These are phyloP conservation scores for Lithophane leautieri DNA, from an alignment of 2,888 invertebrate species.

Conservation along the genomic window DNA sequence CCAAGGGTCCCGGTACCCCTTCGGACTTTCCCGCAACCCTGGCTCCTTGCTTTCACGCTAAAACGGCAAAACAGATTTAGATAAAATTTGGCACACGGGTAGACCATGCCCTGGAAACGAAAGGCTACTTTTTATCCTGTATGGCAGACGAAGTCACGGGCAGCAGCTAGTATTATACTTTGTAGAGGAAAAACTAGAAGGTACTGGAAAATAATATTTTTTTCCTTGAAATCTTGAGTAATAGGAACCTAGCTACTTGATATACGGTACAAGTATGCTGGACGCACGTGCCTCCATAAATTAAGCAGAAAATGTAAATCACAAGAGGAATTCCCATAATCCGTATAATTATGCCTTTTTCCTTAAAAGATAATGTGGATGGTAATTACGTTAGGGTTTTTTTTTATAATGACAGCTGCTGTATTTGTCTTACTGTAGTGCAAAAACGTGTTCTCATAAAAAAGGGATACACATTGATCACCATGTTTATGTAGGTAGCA, in stretches of 20 bases:
- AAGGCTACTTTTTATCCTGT: too few relatives aligned
- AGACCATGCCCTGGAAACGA: too few relatives aligned
- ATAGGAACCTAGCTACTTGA: not conserved
- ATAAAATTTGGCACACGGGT: too few relatives aligned
- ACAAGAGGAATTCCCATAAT: constrained; percentile 30
- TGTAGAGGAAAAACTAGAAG: not conserved
- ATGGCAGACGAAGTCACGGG: too few relatives aligned
- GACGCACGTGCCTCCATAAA: constrained; percentile 42
- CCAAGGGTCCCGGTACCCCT: too few relatives aligned
- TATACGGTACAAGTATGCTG: not conserved
- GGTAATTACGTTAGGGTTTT: not conserved
- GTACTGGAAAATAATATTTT: not conserved
- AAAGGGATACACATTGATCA: not conserved
- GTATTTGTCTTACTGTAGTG: not conserved
- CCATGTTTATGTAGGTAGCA: not conserved
- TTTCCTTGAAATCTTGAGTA: constrained; percentile 15
- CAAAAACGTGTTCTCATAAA: constrained; percentile 1
- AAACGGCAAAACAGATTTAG: too few relatives aligned
- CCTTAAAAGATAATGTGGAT: constrained; percentile 28
- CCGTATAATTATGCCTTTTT: constrained; percentile 43
- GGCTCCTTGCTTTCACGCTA: too few relatives aligned
- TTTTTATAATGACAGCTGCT: not conserved
- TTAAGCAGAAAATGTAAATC: constrained; percentile 47
- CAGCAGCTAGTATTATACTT: too few relatives aligned
- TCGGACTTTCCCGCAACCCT: too few relatives aligned